Evolutionary conservation across 2,797 vertebrate genomes (phyloP), one percentile per base, ranked within the genome.

Genomic region (Ctenopoma kingsleyae): DNA sequence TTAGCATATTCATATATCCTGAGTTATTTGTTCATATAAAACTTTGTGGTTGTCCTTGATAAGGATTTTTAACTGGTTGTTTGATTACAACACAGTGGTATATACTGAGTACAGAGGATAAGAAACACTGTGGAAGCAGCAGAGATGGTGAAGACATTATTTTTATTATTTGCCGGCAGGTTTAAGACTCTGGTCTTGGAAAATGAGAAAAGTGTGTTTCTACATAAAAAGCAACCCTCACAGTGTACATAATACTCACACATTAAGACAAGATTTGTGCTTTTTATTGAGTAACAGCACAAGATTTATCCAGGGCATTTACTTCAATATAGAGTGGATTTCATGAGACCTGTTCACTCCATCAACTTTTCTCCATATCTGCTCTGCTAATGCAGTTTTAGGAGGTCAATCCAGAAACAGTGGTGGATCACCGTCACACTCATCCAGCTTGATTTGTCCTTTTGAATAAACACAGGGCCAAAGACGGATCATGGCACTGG

Each of bases 1-100:
- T 92, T 91, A 89, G 82, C 86, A 90, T 89, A 91, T 91, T 91
- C 78, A 88, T 88, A 74, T 76, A 77, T 84, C 66, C 65, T 44
- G 62, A 83, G 80, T 81, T 90, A 85, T 92, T 92, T 88, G 81
- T 82, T 87, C 66, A 71, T 66, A 83, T 83, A 79, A 82, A 90
- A 89, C 85, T 87, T 87, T 87, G 85, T 75, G 81, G 35, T 78
- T 76, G 78, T 81, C 81, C 74, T 87, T 85, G 90, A 91, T 87
- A 86, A 90, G 77, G 73, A 79, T 84, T 87, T 86, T 80, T 82
- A 76, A 80, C 75, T 59, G 61, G 62, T 59, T 83, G 74, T 83
- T 77, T 85, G 80, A 89, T 87, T 77, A 57, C 54, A 76, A 53
- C 68, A 74, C 60, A 60, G 59, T 36, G 64, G 67, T 44, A 30